Evolutionary conservation across 2,888 invertebrate species (phyloP), one percentile per base, ranked within the genome.

Genomic region (Ceriagrion tenellum): DNA sequence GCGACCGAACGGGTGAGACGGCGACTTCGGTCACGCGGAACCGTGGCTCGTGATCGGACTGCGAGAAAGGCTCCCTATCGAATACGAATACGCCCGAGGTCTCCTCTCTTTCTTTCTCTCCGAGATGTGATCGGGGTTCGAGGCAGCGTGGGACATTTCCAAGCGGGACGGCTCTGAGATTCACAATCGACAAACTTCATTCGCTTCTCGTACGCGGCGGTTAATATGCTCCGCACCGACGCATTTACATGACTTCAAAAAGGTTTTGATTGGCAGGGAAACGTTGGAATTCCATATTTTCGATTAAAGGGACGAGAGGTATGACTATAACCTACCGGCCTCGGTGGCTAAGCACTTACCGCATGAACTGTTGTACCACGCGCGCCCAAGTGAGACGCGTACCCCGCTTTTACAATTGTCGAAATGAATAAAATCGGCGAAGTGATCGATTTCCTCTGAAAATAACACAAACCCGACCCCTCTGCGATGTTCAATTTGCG

Each of bases 1-100:
- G 81, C 47, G 69, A 47, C 47, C 23, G 74, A 93, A 74, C 74
- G 93, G 47, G 35, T 35, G 81, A 81, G n/a, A 63, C 18, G 35
- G 91, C 59, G 69, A 69, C 93, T 81, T 93, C 69, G 93, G 59
- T 69, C 93, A 93, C 93, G 63, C 93, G 93, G 93, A 93, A 69
- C 69, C 93, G 69, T 69, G 93, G 18, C 63, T 74, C 93, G 93
- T 93, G 93, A 93, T 55, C 93, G 63, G 93, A 93, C 63, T 93
- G 63, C 56, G 63, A 93, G 63, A 40, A 35, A 59, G 47, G 69
- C 40, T n/a, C n/a, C n/a, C n/a, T n/a, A 74, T 93, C 93, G 63
- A 55, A 91, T 40, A 40, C 59, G 91, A 81, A 35, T 81, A 16
- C 81, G 35, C 30, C n/a, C 81, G 35, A 35, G 81, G 81, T 35